These are phyloP conservation scores for Smittia aterrima DNA, from an alignment of 2,888 invertebrate genomes.

Conservation along the genomic window DNA sequence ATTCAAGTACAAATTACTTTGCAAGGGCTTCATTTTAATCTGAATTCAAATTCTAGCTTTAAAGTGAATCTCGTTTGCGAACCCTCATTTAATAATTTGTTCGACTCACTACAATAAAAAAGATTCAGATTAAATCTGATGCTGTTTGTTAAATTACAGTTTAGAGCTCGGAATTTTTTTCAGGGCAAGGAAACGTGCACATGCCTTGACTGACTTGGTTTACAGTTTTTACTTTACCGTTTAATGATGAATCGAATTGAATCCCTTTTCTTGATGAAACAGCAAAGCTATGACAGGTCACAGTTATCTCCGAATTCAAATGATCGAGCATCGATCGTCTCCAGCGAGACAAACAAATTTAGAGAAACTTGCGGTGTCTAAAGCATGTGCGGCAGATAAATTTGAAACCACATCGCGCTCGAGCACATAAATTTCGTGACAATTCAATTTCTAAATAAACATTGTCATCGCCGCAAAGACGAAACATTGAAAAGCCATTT, in stretches of 20 bases:
- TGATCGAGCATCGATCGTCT: background rate
- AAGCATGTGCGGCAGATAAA: conserved; percentile 4
- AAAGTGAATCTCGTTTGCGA: background rate
- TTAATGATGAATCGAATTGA: background rate
- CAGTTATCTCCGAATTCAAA: background rate
- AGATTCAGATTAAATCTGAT: background rate
- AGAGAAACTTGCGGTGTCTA: conserved; percentile 6
- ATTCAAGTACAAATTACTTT: background rate
- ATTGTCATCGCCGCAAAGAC: background rate
- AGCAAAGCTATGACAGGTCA: background rate
- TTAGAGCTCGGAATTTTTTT: background rate
- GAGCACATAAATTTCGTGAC: background rate
- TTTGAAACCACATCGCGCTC: background rate
- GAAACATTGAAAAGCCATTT: conserved; percentile 28
- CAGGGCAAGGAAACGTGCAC: background rate
- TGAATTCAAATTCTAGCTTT: conserved; percentile 2
- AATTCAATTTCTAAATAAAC: conserved; percentile 5
- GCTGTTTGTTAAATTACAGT: background rate
- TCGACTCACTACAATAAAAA: background rate
- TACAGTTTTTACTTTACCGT: background rate
- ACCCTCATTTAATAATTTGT: conserved; percentile 15
- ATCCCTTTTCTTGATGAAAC: background rate
- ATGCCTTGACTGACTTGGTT: background rate
- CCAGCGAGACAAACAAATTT: background rate
- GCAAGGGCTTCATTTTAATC: background rate